Evolutionary conservation across 92 coral and sea anemone genomes (phyloP).

Genomic region (Porites cylindrica): DNA sequence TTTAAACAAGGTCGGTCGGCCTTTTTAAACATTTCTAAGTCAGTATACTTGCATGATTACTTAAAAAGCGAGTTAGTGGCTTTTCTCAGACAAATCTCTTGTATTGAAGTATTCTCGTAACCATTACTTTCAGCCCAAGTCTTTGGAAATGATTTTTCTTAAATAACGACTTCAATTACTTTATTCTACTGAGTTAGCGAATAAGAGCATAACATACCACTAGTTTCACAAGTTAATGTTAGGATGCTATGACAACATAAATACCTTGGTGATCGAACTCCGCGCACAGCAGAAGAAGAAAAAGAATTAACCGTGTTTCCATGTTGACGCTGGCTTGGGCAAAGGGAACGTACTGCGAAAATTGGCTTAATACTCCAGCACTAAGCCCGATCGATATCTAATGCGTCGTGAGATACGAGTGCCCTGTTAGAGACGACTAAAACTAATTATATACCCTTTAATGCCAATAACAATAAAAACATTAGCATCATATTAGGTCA

Average conservation of each 20-base stretch:
- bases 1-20: background rate
- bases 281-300: background rate
- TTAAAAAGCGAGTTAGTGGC: background rate
- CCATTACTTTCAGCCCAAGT: background rate
- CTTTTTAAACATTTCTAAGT: conserved; percentile 7
- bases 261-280: conserved; percentile 36
- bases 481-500: conserved; percentile 24
- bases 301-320: background rate
- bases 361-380: background rate
- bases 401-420: background rate
- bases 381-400: background rate
- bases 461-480: conserved; percentile 13
- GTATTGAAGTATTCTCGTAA: background rate
- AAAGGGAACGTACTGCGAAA: background rate
- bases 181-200: no score
- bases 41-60: background rate
- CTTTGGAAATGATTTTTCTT: background rate
- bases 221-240: background rate
- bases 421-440: background rate
- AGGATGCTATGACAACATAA: background rate
- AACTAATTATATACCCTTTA: background rate
- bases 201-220: background rate
- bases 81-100: background rate
- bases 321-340: background rate
- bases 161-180: no score